phyloP scores from a whole-genome alignment of 2,888 invertebrate genomes.

The Linyphia triangularis region DNA sequence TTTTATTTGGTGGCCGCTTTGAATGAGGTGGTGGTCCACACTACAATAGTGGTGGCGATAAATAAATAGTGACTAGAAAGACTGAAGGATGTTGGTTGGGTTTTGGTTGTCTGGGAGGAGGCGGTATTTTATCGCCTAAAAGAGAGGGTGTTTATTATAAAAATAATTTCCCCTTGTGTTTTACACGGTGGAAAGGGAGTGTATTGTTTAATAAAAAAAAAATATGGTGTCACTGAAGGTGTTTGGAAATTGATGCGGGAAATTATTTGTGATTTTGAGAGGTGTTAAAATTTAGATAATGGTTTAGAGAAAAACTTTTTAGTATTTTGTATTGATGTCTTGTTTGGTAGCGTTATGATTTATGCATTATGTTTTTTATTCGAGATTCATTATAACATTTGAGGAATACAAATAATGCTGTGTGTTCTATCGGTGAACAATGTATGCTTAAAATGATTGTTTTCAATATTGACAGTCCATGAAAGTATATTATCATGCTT shows the following conservation, averaged over 20 bases:
- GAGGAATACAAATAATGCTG: too few relatives aligned
- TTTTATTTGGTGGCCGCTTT: constrained; percentile 56
- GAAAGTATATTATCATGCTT: too few relatives aligned
- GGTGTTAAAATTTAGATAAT: neutral
- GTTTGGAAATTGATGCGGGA: neutral
- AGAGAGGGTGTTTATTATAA: constrained; percentile 21
- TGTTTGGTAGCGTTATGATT: too few relatives aligned
- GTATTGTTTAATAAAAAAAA: neutral
- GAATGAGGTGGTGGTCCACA: constrained; percentile 24
- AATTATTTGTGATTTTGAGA: neutral
- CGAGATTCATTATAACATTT: too few relatives aligned
- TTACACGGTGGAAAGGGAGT: neutral
- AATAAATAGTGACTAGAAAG: constrained; percentile 49
- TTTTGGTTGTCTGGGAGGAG: neutral
- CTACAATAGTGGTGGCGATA: constrained; percentile 19
- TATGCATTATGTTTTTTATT: too few relatives aligned
- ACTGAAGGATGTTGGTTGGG: neutral
- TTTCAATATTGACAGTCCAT: too few relatives aligned
- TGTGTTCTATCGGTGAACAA: too few relatives aligned
- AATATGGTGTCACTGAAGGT: neutral
- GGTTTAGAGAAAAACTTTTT: too few relatives aligned
- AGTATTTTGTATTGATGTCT: too few relatives aligned
- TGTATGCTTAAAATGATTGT: too few relatives aligned
- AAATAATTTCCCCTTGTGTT: constrained; percentile 57
- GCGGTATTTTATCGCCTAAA: constrained; percentile 30